Evolutionary conservation across 2,888 invertebrate genomes (phyloP), one percentile per base, ranked within the genome.

Genomic region (Brachyptera risi): DNA sequence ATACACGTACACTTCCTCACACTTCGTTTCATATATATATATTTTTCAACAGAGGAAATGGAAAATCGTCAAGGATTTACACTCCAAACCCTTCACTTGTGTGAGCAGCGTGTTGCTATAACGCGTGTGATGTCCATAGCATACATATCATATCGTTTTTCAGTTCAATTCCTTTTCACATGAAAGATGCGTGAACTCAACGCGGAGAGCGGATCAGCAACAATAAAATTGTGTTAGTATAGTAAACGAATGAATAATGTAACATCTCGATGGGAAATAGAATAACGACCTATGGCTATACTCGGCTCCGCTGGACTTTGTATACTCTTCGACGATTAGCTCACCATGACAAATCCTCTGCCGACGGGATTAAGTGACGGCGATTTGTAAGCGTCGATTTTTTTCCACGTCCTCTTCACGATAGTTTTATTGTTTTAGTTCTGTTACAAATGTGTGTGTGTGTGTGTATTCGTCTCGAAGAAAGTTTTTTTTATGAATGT

Each of bases 401-500:
- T 54, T 37, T 54, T 26, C 17, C 51, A 17, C 31, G 37, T 15
- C 47, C 47, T 23, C 47, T 17, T 23, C 17, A 23, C 19, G 54
- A 35, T 54, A 21, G 54, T 54, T 31, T 54, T 54, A 54, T 54
- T 54, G 54, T 54, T 35, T 54, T 35, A 54, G 54, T 54, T 54
- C 21, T 21, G 47, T 24, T 47, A 47, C 47, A 47, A 47, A 47
- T 47, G 47, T 47, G 47, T 13, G 24, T 19, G 51, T 1, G n/a
- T n/a, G n/a, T n/a, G n/a, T n/a, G n/a, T n/a, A n/a, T n/a, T 2
- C 51, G 27, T 27, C 54, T 17, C 26, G 24, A n/a, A 13, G 50
- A 21, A 44, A 17, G 11, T 44, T n/a, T 44, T 44, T n/a, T 44
- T 44, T 44, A 44, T 44, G 19, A 44, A 44, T 19, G 44, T 44